Percentiles rank a stretch among this genome's conserved stretches.
These are phyloP conservation scores for Alces alces DNA, from an alignment of 2,113 vertebrate species.

Conservation along the genomic window DNA sequence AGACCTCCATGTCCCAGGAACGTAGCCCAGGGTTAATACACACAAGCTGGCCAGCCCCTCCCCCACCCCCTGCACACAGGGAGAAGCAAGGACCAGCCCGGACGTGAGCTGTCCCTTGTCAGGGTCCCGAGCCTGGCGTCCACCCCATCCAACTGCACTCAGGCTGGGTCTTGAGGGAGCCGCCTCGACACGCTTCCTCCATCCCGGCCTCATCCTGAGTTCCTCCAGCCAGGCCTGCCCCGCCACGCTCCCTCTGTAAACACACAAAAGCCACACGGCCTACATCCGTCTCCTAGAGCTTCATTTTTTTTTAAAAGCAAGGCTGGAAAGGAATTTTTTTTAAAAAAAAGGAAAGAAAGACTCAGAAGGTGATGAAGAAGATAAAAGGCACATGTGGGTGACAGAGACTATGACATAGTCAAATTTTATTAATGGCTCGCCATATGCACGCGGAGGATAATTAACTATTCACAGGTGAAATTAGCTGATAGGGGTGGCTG, in stretches of 20 bases:
- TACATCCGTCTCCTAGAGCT: constrained; percentile 76
- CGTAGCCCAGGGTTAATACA: neutral
- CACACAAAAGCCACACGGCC: constrained; percentile 53
- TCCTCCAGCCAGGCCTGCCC: constrained; percentile 64
- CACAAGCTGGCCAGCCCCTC: neutral
- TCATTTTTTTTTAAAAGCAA: neutral
- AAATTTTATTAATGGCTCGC: constrained; percentile 95
- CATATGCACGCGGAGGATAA: constrained; percentile 93
- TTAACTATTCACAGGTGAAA: constrained; percentile 99
- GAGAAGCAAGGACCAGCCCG: neutral
- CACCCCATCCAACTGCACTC: rapidly evolving
- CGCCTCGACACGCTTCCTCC: constrained; percentile 51
- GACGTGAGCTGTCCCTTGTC: rapidly evolving
- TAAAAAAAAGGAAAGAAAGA: neutral
- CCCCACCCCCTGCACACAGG: neutral
- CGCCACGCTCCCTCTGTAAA: constrained; percentile 67
- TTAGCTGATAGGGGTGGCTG: constrained; percentile 93
- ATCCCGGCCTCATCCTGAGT: neutral
- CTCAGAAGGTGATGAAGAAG: constrained; percentile 73
- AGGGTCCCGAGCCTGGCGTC: rapidly evolving
- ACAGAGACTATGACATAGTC: constrained; percentile 86
- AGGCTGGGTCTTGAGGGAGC: neutral
- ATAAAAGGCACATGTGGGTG: constrained; percentile 80
- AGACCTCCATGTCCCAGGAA: neutral
- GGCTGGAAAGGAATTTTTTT: constrained; percentile 9